Evolutionary conservation across 2,797 vertebrate genomes (phyloP).

Genomic region (Pithecia hirsuta): DNA sequence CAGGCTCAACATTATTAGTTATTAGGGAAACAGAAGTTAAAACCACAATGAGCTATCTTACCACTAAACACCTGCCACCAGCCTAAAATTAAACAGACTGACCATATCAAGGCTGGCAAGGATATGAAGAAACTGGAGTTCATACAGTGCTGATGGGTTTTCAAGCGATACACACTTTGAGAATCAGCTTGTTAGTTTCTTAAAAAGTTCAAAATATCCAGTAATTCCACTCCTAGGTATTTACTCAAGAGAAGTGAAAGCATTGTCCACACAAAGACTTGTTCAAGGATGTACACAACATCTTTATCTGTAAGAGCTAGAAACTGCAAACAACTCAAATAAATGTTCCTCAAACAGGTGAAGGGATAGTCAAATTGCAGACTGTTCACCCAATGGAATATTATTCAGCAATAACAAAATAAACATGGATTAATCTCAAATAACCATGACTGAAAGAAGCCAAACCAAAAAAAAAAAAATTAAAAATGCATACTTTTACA

Average conservation of each 20-base stretch:
- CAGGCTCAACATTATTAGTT: not conserved
- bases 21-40: not conserved
- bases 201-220: not conserved
- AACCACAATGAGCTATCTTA: not conserved
- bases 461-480: not conserved
- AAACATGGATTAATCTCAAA: not conserved
- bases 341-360: not conserved
- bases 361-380: not conserved
- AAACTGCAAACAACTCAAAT: not conserved
- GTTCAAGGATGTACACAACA: not conserved
- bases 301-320: not conserved
- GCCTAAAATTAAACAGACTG: not conserved
- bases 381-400: not conserved
- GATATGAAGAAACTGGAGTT: not conserved
- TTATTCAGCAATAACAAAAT: not conserved
- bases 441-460: not conserved
- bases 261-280: not conserved
- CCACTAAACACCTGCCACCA: not conserved
- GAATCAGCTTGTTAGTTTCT: not conserved
- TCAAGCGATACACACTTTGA: constrained; percentile 12
- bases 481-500: not conserved
- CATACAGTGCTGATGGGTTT: not conserved
- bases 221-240: not conserved
- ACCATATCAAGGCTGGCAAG: not conserved
- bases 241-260: not conserved